Percentiles rank a stretch among this genome's conserved stretches.
Evolutionary conservation across 2,797 vertebrate genomes (phyloP).

Genomic region (Thamnophis elegans): DNA sequence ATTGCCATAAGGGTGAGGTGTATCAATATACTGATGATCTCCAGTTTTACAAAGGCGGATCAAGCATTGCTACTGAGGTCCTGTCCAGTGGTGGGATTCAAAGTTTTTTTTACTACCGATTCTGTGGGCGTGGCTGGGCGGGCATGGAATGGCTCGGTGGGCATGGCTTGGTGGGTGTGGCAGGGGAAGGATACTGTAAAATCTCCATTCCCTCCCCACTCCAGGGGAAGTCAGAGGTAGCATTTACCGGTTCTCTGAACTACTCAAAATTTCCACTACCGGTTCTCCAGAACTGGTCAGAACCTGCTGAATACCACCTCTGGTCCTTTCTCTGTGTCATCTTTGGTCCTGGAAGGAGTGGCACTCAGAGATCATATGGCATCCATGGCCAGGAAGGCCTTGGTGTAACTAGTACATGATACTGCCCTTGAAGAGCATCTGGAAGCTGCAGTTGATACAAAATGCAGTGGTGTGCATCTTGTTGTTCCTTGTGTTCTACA

Average conservation of each 20-base stretch:
- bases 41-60: background rate
- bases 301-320: too few relatives aligned
- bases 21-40: background rate
- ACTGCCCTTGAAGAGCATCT: background rate
- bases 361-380: background rate
- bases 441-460: background rate
- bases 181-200: too few relatives aligned
- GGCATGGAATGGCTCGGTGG: too few relatives aligned
- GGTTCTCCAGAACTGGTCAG: too few relatives aligned
- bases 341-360: background rate
- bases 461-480: background rate
- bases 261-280: too few relatives aligned
- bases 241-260: too few relatives aligned
- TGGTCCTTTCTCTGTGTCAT: background rate
- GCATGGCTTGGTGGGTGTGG: too few relatives aligned
- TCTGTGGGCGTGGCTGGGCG: too few relatives aligned
- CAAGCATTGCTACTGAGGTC: background rate
- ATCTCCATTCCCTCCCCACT: too few relatives aligned
- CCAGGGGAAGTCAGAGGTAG: too few relatives aligned
- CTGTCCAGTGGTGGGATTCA: background rate
- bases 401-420: background rate
- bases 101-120: too few relatives aligned
- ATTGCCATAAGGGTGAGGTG: background rate
- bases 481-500: background rate
- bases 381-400: background rate